Base-by-base conservation (phyloP, 2,797 vertebrate genomes). In the Scolopax rusticola region DNA sequence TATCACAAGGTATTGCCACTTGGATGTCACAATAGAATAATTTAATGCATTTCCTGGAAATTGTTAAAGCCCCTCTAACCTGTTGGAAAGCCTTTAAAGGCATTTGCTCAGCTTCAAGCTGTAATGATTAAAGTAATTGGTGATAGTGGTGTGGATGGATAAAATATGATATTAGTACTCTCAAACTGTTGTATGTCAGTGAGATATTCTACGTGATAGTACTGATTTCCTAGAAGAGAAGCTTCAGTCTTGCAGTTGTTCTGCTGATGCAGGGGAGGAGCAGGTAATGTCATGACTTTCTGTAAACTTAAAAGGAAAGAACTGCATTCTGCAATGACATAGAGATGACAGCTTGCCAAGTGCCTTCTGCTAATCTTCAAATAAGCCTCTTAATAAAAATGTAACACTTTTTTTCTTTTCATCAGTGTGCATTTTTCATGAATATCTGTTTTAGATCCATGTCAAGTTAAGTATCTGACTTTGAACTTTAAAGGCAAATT, bases 1-100 rank as follows among this genome's bases (percentile, higher is more conserved):
- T 74, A 84, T 67, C 82, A 94, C 95, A 96, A 95, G 93, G 93
- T 90, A 95, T 91, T 97, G 86, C 86, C 91, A 94, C 88, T 87
- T 90, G 71, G 24, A 91, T 95, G 71, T 96, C 71, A 69, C 71
- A 89, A 20, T n/a, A 71, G 25, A 61, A 40, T 30, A 83, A 51
- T 85, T 75, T 54, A 83, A 19, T 64, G 38, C 25, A 25, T 77
- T 25, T 83, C 27, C 47, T 84, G 27, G 32, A 80, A 84, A 81
- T 60, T 21, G 8, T 36, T 73, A 23, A 64, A 50, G 24, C 38
- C 30, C 47, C 17, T 83, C 33, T 83, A 28, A 76, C 10, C 12
- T 68, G 2, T n/a, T 85, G 61, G 15, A 59, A 61, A 40, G 33
- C 50, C 23, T 70, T 80, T n/a, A 48, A 86, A 87, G 25, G 21